Conservation (phyloP, 2,797 vertebrate genomes). For the Odontamblyopus lacepedii region DNA sequence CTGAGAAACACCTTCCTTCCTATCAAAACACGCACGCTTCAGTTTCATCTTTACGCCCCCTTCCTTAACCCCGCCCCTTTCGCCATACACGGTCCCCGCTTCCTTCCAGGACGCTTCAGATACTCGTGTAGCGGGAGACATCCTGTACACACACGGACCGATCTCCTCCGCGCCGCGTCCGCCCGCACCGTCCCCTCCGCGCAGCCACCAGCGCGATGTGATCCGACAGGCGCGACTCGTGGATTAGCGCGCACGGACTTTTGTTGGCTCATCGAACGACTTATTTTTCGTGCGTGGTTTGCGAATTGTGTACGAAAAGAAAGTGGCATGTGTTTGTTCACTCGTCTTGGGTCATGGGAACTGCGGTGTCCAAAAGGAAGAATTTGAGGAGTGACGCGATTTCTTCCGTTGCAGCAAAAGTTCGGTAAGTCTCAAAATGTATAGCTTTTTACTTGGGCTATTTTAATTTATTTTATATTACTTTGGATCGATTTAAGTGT, state of each 20-base stretch:
- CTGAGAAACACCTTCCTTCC: not conserved
- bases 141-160: not conserved
- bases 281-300: slow-evolving; percentile 14
- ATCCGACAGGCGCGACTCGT: not conserved
- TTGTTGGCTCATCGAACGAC: not conserved
- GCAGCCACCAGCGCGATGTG: not conserved
- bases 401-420: slow-evolving; percentile 94
- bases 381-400: slow-evolving; percentile 90
- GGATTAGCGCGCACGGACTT: not conserved
- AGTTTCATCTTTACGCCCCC: not conserved
- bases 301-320: slow-evolving; percentile 18
- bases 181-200: not conserved
- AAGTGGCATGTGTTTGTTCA: slow-evolving; percentile 52
- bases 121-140: not conserved
- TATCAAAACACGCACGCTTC: not conserved
- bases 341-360: slow-evolving; percentile 86
- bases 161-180: not conserved
- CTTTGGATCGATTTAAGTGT: not conserved
- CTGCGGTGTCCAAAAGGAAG: slow-evolving; percentile 93
- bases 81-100: not conserved
- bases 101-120: not conserved
- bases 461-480: not conserved
- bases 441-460: too few species aligned
- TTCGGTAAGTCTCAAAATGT: slow-evolving; percentile 82
- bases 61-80: not conserved